Base-by-base conservation (phyloP, 1,140 invertebrate genomes). In the Lethocerus indicus region DNA sequence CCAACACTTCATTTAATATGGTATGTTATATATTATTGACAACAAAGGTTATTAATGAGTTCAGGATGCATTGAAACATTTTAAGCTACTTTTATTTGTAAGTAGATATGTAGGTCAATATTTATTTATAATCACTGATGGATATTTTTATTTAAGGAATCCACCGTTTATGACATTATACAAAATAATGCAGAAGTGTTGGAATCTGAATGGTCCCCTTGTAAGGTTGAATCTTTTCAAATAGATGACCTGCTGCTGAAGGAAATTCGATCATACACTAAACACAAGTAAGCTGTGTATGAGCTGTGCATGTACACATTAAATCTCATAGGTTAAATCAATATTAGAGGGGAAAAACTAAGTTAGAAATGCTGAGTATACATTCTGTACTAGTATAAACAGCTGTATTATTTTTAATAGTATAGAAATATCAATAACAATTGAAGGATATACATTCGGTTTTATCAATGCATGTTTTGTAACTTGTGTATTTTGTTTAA, bases 211-310 rank as follows among this genome's bases (percentile, higher is more conserved):
- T 44, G 42, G 42, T 16, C 42, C 3, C 42, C 42, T 2, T 44
- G 42, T 28, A 14, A 20, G 18, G 42, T 44, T 3, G 21, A 44
- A 16, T 26, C 23, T 4, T 28, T 44, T 14, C 26, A 44, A 18
- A 44, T 44, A 28, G 42, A 27, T 26, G 2, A 27, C 12, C 29
- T 13, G 25, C 26, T 44, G n/a, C 21, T 44, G 21, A 28, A 44
- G 21, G 42, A 44, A 20, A 1, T 44, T 14, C 26, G 20, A 44
- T 25, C 42, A 24, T 44, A 44, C 14, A n/a, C 42, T 14, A 44
- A 44, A 28, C 25, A 44, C 42, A 44, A 28, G 42, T 44, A 44
- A 39, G n/a, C n/a, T n/a, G n/a, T n/a, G n/a, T n/a, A n/a, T n/a
- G n/a, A n/a, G n/a, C n/a, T n/a, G n/a, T n/a, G n/a, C n/a, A n/a